A percentile compares a stretch with the other conserved stretches of the same genome.
phyloP scores from a whole-genome alignment of 1,140 invertebrate species.

The Drosophila biarmipes region DNA sequence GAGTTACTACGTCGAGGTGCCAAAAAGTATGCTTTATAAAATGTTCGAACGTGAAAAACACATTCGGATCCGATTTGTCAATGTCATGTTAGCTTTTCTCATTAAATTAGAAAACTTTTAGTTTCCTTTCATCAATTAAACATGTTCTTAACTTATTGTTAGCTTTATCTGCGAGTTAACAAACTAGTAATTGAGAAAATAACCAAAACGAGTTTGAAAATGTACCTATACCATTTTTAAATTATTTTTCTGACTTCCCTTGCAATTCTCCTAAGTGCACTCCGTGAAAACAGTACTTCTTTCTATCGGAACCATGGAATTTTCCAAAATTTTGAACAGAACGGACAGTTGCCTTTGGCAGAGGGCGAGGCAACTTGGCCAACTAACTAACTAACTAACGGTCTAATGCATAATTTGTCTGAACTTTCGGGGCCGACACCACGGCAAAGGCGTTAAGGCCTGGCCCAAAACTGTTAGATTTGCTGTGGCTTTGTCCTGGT shows the following conservation, averaged over 20 bases:
- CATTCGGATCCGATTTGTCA: background rate
- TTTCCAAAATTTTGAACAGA: conserved; percentile 48
- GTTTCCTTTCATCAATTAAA: no score
- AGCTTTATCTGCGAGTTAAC: no score
- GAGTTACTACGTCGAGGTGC: no score
- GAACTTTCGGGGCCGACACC: conserved; percentile 59
- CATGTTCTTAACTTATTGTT: no score
- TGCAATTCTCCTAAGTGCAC: background rate
- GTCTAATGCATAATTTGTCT: conserved; percentile 81
- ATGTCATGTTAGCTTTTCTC: background rate
- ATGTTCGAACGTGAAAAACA: background rate
- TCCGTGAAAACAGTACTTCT: conserved; percentile 32
- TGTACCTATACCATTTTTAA: no score
- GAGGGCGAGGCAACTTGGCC: conserved; percentile 27
- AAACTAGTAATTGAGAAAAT: no score
- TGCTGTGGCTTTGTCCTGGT: conserved; percentile 60
- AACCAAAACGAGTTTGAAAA: no score
- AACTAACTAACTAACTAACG: conserved; percentile 67
- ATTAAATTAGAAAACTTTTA: no score
- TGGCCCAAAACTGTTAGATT: conserved; percentile 48
- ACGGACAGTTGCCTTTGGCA: conserved; percentile 4
- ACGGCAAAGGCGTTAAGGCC: conserved; percentile 53
- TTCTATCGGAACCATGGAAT: conserved; percentile 35
- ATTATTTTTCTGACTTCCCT: background rate
- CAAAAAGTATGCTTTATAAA: background rate